Percentiles rank a stretch among this genome's conserved stretches.
These are phyloP conservation scores for Ptychoptera contaminata DNA, from an alignment of 2,888 invertebrate species.

Conservation along the genomic window DNA sequence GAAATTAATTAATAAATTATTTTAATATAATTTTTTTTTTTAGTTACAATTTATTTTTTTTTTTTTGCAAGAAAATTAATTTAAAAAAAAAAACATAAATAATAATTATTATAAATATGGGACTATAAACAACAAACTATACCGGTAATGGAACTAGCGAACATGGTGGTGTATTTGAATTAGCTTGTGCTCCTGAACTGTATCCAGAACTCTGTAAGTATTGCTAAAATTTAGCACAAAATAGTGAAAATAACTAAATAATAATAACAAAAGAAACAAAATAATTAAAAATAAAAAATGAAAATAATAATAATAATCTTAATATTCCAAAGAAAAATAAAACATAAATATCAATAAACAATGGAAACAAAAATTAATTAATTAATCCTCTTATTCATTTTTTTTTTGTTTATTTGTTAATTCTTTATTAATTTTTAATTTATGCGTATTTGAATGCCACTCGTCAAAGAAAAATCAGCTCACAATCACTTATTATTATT, in stretches of 20 bases:
- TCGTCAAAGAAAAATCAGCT: too few species aligned
- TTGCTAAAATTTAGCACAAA: not conserved
- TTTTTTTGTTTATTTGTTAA: too few species aligned
- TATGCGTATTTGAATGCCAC: too few species aligned
- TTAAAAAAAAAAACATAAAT: not conserved
- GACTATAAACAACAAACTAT: not conserved
- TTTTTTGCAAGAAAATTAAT: too few species aligned
- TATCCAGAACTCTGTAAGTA: slow-evolving; percentile 17
- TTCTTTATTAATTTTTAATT: too few species aligned
- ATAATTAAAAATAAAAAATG: not conserved
- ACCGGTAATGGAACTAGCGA: slow-evolving; percentile 24
- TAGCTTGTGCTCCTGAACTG: slow-evolving; percentile 25
- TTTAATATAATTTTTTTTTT: too few species aligned
- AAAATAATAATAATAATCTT: not conserved
- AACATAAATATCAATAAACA: too few species aligned
- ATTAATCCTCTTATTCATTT: too few species aligned
- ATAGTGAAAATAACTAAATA: not conserved
- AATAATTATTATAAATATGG: not conserved
- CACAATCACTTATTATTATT: not conserved
- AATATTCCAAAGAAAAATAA: not conserved
- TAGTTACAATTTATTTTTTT: too few species aligned
- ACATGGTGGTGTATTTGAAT: slow-evolving; percentile 33
- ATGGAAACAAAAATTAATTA: too few species aligned
- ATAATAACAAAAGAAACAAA: not conserved
- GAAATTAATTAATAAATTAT: too few species aligned